A percentile compares a stretch with the other conserved stretches of the same genome.
phyloP scores from a whole-genome alignment of 2,797 vertebrate genomes.

The Dallia pectoralis region DNA sequence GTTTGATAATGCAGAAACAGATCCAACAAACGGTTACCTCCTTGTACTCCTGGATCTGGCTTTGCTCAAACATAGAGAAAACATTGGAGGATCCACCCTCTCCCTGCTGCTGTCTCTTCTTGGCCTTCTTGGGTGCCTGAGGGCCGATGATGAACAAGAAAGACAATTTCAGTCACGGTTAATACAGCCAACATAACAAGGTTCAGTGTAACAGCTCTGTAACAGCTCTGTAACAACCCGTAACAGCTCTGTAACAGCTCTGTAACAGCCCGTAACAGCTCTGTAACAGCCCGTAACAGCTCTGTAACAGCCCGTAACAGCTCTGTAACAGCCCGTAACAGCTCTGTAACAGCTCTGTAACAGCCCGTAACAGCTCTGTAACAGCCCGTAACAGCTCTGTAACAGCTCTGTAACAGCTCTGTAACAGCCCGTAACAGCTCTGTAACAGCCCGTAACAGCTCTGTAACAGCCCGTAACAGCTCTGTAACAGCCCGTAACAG shows the following conservation, averaged over 20 bases:
- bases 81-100: conserved; percentile 90
- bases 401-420: too few species aligned
- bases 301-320: too few species aligned
- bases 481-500: not conserved
- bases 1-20: conserved; percentile 30
- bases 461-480: not conserved
- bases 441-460: too few species aligned
- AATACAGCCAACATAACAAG: not conserved
- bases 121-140: conserved; percentile 94
- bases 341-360: too few species aligned
- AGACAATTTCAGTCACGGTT: not conserved
- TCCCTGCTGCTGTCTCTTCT: conserved; percentile 87
- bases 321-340: too few species aligned
- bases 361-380: too few species aligned
- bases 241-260: not conserved
- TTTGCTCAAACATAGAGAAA: conserved; percentile 97
- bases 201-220: not conserved
- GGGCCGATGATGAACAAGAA: conserved; percentile 16
- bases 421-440: too few species aligned
- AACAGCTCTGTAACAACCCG: not conserved
- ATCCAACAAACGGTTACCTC: conserved; percentile 73
- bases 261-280: too few species aligned
- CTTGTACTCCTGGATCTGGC: conserved; percentile 97
- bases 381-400: too few species aligned
- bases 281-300: too few species aligned